phyloP scores from a whole-genome alignment of 2,113 vertebrate species.

The Paradisaea rubra region DNA sequence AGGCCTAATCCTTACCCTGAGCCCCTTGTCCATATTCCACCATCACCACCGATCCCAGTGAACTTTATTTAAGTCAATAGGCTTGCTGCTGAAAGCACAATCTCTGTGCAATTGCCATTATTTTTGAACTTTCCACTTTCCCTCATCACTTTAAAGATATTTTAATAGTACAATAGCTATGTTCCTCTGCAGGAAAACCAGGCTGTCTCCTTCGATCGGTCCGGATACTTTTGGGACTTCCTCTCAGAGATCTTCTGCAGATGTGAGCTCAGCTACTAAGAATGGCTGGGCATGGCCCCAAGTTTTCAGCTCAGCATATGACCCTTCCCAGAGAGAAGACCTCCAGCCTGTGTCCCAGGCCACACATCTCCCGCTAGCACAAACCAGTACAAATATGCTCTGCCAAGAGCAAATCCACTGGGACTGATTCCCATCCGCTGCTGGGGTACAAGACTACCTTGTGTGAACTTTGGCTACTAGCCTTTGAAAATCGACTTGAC shows the following conservation, averaged over 20 bases:
- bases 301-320: slow-evolving; percentile 11
- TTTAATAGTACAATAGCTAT: neutral
- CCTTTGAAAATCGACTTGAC: neutral
- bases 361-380: neutral
- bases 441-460: neutral
- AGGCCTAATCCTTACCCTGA: neutral
- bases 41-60: neutral
- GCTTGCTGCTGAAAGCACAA: neutral
- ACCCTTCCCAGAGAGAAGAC: slow-evolving; percentile 37
- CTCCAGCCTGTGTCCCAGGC: slow-evolving; percentile 24
- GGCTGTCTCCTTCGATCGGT: neutral
- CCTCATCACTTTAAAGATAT: neutral
- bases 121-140: neutral
- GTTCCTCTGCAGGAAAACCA: neutral
- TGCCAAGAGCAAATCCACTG: neutral
- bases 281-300: slow-evolving; percentile 26
- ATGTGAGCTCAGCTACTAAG: slow-evolving; percentile 45
- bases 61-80: neutral
- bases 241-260: slow-evolving; percentile 12
- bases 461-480: neutral
- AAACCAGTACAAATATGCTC: neutral
- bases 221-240: neutral
- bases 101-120: neutral
- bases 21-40: neutral
- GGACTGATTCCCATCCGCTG: neutral